phyloP scores from a whole-genome alignment of 2,113 vertebrate genomes.

The Malurus melanocephalus region DNA sequence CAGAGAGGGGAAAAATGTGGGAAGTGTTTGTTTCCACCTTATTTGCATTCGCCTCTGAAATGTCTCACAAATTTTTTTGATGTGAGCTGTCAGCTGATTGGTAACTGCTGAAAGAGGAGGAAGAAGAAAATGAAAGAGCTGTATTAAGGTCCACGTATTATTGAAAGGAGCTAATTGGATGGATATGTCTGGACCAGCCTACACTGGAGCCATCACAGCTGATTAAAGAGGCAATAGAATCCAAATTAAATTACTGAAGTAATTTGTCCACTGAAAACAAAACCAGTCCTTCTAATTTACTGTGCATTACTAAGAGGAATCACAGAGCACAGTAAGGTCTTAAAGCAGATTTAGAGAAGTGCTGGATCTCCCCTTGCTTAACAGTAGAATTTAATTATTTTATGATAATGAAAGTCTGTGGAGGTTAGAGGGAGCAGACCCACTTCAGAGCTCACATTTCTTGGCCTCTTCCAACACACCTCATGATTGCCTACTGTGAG shows the following conservation, averaged over 20 bases:
- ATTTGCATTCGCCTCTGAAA: constrained; percentile 18
- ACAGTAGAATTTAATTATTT: constrained; percentile 40
- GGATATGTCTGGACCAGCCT: constrained; percentile 33
- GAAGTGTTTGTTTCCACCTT: background rate
- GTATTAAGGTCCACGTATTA: background rate
- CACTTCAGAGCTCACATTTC: background rate
- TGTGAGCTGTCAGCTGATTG: constrained; percentile 27
- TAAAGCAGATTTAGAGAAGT: constrained; percentile 36
- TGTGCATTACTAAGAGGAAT: constrained; percentile 29
- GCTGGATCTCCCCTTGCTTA: constrained; percentile 27
- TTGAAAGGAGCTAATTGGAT: constrained; percentile 40
- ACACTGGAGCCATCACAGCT: constrained; percentile 30
- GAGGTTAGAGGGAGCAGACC: background rate
- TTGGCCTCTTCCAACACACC: background rate
- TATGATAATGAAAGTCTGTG: background rate
- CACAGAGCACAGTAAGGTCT: constrained; percentile 21
- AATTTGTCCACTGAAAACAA: constrained; percentile 48
- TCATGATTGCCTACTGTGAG: background rate
- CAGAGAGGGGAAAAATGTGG: background rate
- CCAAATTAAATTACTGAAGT: constrained; percentile 57
- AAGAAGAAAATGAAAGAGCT: constrained; percentile 43
- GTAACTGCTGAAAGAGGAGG: constrained; percentile 32
- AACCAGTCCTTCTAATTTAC: constrained; percentile 60
- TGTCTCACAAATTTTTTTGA: background rate
- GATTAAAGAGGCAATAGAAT: constrained; percentile 61